Evolutionary conservation across 1,140 invertebrate species (phyloP).

Genomic region (Latrodectus geometricus): DNA sequence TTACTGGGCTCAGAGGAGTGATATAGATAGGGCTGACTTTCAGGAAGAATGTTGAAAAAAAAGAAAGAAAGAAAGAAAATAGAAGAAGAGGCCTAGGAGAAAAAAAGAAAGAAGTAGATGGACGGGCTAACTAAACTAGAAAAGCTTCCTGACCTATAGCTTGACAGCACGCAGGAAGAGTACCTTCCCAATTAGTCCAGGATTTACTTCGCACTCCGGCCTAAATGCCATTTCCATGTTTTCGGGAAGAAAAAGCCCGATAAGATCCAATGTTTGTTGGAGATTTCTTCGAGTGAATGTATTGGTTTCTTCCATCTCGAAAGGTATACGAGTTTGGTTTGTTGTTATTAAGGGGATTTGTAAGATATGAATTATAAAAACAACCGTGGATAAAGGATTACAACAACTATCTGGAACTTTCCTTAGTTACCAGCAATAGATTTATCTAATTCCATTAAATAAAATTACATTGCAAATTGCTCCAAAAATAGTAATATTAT

Average conservation of each 20-base stretch:
- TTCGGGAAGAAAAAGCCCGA: slow-evolving; percentile 13
- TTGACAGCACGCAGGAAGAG: slow-evolving; percentile 16
- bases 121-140: slow-evolving; percentile 28
- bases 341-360: slow-evolving; percentile 11
- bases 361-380: background rate
- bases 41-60: slow-evolving; percentile 6
- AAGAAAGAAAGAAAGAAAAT: background rate
- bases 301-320: background rate
- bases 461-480: too few species aligned
- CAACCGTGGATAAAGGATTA: background rate
- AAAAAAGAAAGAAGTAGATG: background rate
- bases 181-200: slow-evolving; percentile 48
- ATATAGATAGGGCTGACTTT: slow-evolving; percentile 10
- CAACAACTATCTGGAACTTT: too few species aligned
- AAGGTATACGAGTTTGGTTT: background rate
- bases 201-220: slow-evolving; percentile 49
- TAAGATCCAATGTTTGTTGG: slow-evolving; percentile 1
- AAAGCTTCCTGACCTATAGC: slow-evolving; percentile 28
- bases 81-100: background rate
- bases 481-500: too few species aligned
- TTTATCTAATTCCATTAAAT: too few species aligned
- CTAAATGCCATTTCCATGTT: slow-evolving; percentile 57
- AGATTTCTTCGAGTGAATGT: background rate
- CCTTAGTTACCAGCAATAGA: too few species aligned
- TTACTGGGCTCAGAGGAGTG: slow-evolving; percentile 18